Evolutionary conservation across 2,113 vertebrate genomes (phyloP), one percentile per base, ranked within the genome.

Genomic region (Cairina moschata): DNA sequence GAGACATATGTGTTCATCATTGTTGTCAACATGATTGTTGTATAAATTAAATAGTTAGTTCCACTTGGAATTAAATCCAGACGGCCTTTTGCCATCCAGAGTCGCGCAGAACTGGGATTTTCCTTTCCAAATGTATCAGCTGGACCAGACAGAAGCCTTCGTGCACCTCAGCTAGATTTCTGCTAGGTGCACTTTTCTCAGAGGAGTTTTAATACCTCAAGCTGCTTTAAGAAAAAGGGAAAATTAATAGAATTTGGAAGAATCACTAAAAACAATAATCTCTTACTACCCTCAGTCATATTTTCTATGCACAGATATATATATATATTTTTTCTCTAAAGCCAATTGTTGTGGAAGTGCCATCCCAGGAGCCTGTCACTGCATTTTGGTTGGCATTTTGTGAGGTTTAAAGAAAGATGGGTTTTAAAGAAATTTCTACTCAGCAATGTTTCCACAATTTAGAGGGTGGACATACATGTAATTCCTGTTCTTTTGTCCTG

Each of bases 21-120:
- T 93, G 86, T 95, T 94, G 94, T 95, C 95, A 91, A 80, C 80
- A 88, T 87, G 90, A 82, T 92, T 95, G 94, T 95, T 93, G 93
- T 88, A 96, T 77, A 96, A 96, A 95, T 97, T 96, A 96, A 88
- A 89, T 84, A 95, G 82, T 91, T 96, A 90, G 86, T 92, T 97
- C 90, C 76, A 92, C 93, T 93, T 94, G 94, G 87, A 93, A 91
- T 94, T 77, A 94, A 90, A 96, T 93, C 88, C 89, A 93, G 92
- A 72, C 85, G 76, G 91, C 67, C 93, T 93, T 91, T 96, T 92
- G 82, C 84, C 88, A 76, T 96, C 56, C 42, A 84, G 90, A 83
- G 38, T 88, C 89, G 63, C 76, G 79, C 79, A 77, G 71, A 86
- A 90, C 40, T 93, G 40, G 48, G 34, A 54, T 96, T 81, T 90